Conservation (phyloP, 2,888 invertebrate genomes). For the Yponomeuta evonymella region DNA sequence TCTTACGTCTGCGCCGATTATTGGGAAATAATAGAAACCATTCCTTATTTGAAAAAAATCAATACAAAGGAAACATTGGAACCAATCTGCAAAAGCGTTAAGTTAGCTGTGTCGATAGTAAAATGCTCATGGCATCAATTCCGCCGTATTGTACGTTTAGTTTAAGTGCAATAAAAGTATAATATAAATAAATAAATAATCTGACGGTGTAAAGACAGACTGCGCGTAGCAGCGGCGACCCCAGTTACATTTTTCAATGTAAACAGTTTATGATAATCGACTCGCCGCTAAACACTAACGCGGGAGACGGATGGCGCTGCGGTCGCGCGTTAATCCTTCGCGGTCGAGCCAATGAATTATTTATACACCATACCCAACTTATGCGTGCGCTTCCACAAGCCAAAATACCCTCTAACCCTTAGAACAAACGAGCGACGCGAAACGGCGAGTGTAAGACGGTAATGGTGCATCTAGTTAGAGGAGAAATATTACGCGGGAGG, state of each 20-base stretch:
- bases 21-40: too few species aligned
- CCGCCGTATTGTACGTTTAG: too few species aligned
- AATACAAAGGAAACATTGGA: too few species aligned
- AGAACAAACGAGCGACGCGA: neutral
- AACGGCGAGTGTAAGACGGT: neutral
- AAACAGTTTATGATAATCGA: constrained; percentile 33
- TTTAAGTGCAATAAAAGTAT: too few species aligned
- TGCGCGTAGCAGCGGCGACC: neutral
- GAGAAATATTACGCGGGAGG: constrained; percentile 4
- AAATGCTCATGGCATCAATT: too few species aligned
- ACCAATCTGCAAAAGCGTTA: too few species aligned
- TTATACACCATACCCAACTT: constrained; percentile 24
- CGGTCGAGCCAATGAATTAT: constrained; percentile 35
- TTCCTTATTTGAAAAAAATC: too few species aligned
- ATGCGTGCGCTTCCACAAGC: neutral
- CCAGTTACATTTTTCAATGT: constrained; percentile 25
- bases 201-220: neutral
- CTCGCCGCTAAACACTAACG: constrained; percentile 32
- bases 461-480: constrained; percentile 12
- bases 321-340: constrained; percentile 29
- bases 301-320: constrained; percentile 34
- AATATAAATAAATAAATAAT: too few species aligned
- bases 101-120: too few species aligned
- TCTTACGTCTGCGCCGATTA: too few species aligned
- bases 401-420: neutral